These are phyloP conservation scores for Melipona quadrifasciata DNA, from an alignment of 1,140 invertebrate species.

Conservation along the genomic window DNA sequence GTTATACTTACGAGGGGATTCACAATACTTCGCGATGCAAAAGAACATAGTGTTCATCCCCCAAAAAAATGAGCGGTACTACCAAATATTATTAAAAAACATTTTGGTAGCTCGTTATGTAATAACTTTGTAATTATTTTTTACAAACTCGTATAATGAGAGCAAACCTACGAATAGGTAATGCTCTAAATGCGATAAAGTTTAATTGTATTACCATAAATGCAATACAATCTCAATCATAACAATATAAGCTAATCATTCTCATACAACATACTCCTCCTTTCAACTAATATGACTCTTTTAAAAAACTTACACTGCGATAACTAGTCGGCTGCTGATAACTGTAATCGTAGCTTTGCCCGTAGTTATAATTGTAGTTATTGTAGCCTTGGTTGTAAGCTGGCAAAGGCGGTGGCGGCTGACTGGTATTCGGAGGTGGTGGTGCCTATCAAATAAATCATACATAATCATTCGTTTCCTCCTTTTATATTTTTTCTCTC, in stretches of 20 bases:
- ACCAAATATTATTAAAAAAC: conserved; percentile 48
- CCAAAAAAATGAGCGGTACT: conserved; percentile 11
- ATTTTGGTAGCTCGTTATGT: conserved; percentile 13
- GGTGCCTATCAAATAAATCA: conserved; percentile 62
- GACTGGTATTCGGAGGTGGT: conserved; percentile 75
- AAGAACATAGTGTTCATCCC: conserved; percentile 39
- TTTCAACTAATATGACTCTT: conserved; percentile 4
- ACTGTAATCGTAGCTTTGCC: conserved; percentile 75
- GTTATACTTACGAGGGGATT: conserved; percentile 68
- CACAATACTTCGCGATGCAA: conserved; percentile 44
- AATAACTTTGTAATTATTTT: conserved; percentile 16
- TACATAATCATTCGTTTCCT: neutral
- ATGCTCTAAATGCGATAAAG: neutral
- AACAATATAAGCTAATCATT: neutral
- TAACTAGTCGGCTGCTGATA: conserved; percentile 75
- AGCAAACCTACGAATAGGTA: conserved; percentile 1
- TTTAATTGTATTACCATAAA: conserved; percentile 12
- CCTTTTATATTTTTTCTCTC: neutral
- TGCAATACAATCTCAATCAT: conserved; percentile 9
- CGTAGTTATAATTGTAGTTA: conserved; percentile 77
- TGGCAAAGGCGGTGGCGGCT: conserved; percentile 75
- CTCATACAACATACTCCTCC: neutral
- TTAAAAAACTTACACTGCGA: conserved; percentile 77
- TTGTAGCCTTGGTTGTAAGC: conserved; percentile 76
- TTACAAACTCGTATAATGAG: neutral